Evolutionary conservation across 2,113 vertebrate species (phyloP).

Genomic region (Synchiropus splendidus): DNA sequence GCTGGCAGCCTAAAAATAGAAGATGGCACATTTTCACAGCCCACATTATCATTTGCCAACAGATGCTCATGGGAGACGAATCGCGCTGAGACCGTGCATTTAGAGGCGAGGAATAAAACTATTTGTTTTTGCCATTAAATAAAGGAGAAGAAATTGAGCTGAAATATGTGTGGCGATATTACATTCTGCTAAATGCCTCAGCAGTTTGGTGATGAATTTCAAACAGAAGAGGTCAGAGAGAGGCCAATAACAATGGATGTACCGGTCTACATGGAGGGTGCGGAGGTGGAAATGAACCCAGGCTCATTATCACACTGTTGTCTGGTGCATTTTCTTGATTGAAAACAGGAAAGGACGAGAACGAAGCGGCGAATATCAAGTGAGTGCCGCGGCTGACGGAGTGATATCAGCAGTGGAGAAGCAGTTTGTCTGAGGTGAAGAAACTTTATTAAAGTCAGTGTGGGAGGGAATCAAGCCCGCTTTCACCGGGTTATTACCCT

Average conservation of each 20-base stretch:
- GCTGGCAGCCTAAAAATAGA: conserved; percentile 56
- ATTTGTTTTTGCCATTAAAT: conserved; percentile 61
- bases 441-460: conserved; percentile 3
- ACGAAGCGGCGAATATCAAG: conserved; percentile 8
- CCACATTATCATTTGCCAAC: conserved; percentile 55
- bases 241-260: conserved; percentile 37
- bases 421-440: conserved; percentile 1
- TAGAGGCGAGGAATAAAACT: conserved; percentile 46
- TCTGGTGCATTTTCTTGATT: conserved; percentile 17
- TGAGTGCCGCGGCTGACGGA: not conserved
- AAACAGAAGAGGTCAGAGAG: conserved; percentile 39
- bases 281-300: conserved; percentile 18
- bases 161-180: conserved; percentile 36
- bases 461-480: not conserved
- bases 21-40: conserved; percentile 45
- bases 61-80: conserved; percentile 41
- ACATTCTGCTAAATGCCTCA: conserved; percentile 29
- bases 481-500: no score
- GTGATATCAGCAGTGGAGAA: conserved; percentile 7
- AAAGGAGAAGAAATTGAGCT: conserved; percentile 40
- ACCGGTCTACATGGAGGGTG: conserved; percentile 20
- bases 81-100: conserved; percentile 38
- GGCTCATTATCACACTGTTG: conserved; percentile 20
- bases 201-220: conserved; percentile 27
- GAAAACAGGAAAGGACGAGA: conserved; percentile 15